Percentiles rank a stretch among this genome's conserved stretches.
Conservation (phyloP, 2,797 vertebrate species). For the Intellagama lesueurii region DNA sequence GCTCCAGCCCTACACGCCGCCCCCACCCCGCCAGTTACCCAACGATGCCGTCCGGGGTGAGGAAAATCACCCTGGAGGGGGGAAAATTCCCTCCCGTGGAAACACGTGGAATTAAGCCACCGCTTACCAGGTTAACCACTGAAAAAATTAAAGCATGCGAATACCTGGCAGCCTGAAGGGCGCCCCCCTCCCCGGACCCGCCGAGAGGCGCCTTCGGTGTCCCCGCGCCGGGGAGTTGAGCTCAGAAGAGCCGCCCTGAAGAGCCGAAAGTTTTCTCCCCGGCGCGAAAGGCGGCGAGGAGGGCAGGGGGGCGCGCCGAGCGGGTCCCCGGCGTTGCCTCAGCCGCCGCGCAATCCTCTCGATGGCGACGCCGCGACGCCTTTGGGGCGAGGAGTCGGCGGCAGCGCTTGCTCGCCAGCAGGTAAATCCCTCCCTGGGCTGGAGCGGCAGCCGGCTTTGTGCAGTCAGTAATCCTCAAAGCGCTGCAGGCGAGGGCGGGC, state of each 20-base stretch:
- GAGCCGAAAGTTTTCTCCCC: background rate
- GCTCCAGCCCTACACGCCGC: background rate
- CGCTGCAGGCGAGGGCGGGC: background rate
- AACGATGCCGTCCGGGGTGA: no score
- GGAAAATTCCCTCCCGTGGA: background rate
- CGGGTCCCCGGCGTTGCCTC: background rate
- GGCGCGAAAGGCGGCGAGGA: no score
- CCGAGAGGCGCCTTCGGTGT: background rate
- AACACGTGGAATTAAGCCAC: background rate
- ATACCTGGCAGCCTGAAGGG: background rate
- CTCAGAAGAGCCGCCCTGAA: no score
- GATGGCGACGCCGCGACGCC: background rate
- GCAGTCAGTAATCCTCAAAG: background rate
- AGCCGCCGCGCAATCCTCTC: slow-evolving; percentile 1
- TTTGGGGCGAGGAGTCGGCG: background rate
- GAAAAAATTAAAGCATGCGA: background rate
- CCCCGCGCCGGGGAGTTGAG: background rate
- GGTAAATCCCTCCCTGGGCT: slow-evolving; percentile 36
- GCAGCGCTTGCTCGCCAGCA: background rate
- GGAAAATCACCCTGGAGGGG: no score
- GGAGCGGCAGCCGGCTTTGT: background rate
- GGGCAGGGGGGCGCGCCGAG: background rate
- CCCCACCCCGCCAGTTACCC: background rate
- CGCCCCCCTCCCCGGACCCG: background rate
- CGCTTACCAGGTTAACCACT: no score